Conservation (phyloP, 2,888 invertebrate genomes). For the Creontiades dilutus region DNA sequence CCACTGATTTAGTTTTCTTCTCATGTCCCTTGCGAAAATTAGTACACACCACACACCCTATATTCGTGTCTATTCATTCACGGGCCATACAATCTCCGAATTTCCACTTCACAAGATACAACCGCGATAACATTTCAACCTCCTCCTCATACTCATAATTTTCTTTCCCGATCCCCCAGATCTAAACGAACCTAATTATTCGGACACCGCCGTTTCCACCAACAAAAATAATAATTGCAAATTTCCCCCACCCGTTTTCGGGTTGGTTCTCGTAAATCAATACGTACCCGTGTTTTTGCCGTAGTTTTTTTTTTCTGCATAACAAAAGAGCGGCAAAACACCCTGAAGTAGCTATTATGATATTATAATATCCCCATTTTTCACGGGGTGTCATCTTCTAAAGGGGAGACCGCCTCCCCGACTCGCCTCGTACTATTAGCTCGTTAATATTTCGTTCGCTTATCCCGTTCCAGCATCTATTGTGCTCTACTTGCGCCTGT, state of each 20-base stretch:
- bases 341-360: constrained; percentile 18
- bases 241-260: constrained; percentile 4
- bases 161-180: no score
- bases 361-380: constrained; percentile 43
- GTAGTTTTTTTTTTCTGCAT: constrained; percentile 1
- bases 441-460: constrained; percentile 32
- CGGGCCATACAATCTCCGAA: no score
- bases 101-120: no score
- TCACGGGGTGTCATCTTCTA: constrained; percentile 40
- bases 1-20: no score
- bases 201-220: not conserved
- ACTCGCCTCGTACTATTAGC: constrained; percentile 9
- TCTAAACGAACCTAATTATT: no score
- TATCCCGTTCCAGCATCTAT: constrained; percentile 18
- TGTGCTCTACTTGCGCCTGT: constrained; percentile 35
- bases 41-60: no score
- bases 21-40: no score
- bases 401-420: constrained; percentile 21
- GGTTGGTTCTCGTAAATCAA: constrained; percentile 29
- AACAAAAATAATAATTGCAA: constrained; percentile 33
- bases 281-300: constrained; percentile 33
- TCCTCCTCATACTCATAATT: no score
- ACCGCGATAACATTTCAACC: no score
- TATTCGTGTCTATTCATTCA: no score
- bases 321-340: constrained; percentile 14